Base-by-base conservation (phyloP, 2,113 vertebrate genomes). In the Heterotilapia buettikoferi region DNA sequence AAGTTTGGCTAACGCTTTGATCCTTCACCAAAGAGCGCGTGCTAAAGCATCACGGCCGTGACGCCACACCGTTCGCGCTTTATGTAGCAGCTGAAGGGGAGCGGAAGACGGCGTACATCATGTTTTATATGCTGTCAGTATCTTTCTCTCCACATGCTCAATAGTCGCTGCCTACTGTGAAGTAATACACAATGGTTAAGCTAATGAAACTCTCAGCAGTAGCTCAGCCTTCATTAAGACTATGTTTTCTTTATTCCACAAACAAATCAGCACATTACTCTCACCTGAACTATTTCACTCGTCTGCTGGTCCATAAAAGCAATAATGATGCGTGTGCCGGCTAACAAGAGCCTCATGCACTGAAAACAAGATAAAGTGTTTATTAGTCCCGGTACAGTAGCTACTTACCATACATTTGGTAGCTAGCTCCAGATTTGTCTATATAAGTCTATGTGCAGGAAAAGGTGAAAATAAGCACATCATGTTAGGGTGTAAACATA, bases 101-200 rank as follows among this genome's bases (percentile, higher is more conserved):
- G 86, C 66, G 13, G 73, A 56, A 54, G 87, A 90, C 10, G 9
- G 54, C 38, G 82, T 50, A 38, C 56, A 83, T 91, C 61, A 76
- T 92, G 56, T 83, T 88, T 88, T 79, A 92, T 59, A 59, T 47
- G 81, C 81, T 36, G 68, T 84, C 86, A 71, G 43, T 89, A 13
- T 88, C 80, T 87, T 71, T 87, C 66, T 84, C 89, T 87, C 92
- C 92, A 89, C 88, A 89, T 86, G 94, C 71, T 19, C 33, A 40
- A 81, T 88, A 73, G 89, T 89, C 45, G 84, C 83, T 33, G 83
- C 88, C 87, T 71, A 89, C 90, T 91, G 92, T 86, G 93, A 92
- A 84, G 78, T 93, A 92, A 93, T 92, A 73, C 90, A 89, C 80
- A 56, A 92, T 93, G 91, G 92, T 94, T 93, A 87, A 63, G 85